Percentiles rank a stretch among this genome's conserved stretches.
Conservation (phyloP, 2,888 invertebrate genomes). For the Limnephilus rhombicus region DNA sequence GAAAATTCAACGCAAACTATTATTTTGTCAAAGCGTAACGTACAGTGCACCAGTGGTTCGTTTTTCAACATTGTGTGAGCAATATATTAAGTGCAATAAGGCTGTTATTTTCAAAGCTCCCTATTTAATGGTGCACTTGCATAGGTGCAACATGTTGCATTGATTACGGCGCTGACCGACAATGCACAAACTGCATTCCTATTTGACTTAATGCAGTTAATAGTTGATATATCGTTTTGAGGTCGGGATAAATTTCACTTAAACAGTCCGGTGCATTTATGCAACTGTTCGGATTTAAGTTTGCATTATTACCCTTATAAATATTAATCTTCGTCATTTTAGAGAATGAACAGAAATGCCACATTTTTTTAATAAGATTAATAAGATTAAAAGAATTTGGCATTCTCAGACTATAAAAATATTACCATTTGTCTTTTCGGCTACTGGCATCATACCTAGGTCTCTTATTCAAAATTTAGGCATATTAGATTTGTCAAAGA, state of each 20-base stretch:
- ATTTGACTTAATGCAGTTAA: constrained; percentile 48
- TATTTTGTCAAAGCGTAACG: not conserved
- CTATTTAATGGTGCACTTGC: constrained; percentile 50
- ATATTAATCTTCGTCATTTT: too few relatives aligned
- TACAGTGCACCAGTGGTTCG: not conserved
- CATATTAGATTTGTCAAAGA: too few relatives aligned
- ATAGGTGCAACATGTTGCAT: constrained; percentile 59
- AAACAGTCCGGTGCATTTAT: not conserved
- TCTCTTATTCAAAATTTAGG: too few relatives aligned
- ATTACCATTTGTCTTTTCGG: too few relatives aligned
- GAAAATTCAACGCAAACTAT: not conserved
- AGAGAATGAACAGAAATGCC: too few relatives aligned
- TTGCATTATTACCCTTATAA: too few relatives aligned
- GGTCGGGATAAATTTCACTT: constrained; percentile 48
- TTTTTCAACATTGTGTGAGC: constrained; percentile 20
- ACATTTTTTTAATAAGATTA: too few relatives aligned
- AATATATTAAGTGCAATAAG: constrained; percentile 40
- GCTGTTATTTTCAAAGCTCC: constrained; percentile 53
- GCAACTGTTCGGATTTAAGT: not conserved
- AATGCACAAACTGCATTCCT: constrained; percentile 57
- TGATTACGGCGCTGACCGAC: constrained; percentile 50
- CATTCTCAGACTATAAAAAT: too few relatives aligned
- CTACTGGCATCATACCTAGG: too few relatives aligned
- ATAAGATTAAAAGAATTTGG: too few relatives aligned
- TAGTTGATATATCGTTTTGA: constrained; percentile 57